Base-by-base conservation (phyloP, 64 coral and sea anemone genomes). In the Orbicella faveolata region DNA sequence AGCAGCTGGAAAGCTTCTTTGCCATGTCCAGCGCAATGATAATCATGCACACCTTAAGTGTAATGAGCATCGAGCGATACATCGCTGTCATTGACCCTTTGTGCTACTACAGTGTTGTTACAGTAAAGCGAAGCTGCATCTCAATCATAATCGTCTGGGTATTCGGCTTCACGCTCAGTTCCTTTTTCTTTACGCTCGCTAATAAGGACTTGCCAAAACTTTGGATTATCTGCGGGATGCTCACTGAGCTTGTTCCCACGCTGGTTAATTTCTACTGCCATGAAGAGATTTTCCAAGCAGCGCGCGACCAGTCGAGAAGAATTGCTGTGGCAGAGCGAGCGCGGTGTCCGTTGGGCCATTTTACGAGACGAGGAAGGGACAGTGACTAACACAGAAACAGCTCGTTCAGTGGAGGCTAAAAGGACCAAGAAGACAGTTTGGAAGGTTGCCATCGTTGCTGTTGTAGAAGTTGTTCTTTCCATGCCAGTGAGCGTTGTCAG, bases 21-120 rank as follows among this genome's bases (percentile, higher is more conserved):
- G 82, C 35, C 2, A 84, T 70, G 64, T 52, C 65, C 11, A 84
- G 63, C 34, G 48, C 82, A 9, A 72, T 84, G 64, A 84, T 66
- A 69, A 65, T 83, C 8, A 65, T 68, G 80, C 63, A 48, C 16
- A 68, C 30, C 3, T 41, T 65, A 35, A 44, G 36, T 30, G 63
- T 64, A 12, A 84, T 91, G 72, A 76, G 55, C 15, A 65, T 91
- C 18, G 79, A 84, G 54, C 79, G 79, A 13, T 91, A 83, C 36
- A 91, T 91, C 39, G 89, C 79, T 17, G 72, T 91, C 4, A 91
- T 6, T 17, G 65, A 73, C 41, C 59, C 89, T 14, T 20, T 91
- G 68, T 59, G 89, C 19, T 91, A 91, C 77, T 69, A 20, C 18
- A 75, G 61, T 19, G 8, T 91, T 10, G 80, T 91, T 3, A 91